Evolutionary conservation across 2,888 invertebrate species (phyloP).

Genomic region (Bruchidius siliquastri): DNA sequence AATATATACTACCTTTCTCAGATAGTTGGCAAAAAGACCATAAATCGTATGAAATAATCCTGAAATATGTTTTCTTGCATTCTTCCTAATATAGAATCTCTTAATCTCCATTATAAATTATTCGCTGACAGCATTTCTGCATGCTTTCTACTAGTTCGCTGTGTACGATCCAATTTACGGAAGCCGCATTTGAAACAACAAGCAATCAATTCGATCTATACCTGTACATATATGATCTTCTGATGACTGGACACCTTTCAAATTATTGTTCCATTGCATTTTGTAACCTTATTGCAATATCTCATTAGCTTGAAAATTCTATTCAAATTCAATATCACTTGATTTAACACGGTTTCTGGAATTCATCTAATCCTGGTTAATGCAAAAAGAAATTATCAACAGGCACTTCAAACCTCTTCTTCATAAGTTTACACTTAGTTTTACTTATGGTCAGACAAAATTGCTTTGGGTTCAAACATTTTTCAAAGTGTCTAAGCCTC

Average conservation of each 20-base stretch:
- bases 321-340: too few species aligned
- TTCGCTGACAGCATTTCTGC: neutral
- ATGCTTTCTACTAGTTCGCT: neutral
- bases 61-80: neutral
- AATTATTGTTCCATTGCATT: too few species aligned
- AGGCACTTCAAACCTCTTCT: neutral
- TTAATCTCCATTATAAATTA: neutral
- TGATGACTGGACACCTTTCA: neutral
- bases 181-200: neutral
- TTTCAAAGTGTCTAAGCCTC: too few species aligned
- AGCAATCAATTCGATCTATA: neutral
- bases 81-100: neutral
- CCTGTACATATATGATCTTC: neutral
- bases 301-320: too few species aligned
- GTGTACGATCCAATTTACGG: conserved; percentile 1
- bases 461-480: too few species aligned
- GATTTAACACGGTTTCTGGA: too few species aligned
- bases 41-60: neutral
- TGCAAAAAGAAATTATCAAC: too few species aligned
- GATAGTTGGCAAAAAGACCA: neutral
- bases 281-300: too few species aligned
- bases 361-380: too few species aligned
- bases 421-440: neutral
- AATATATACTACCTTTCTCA: neutral
- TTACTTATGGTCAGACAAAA: too few species aligned